A percentile compares a stretch with the other conserved stretches of the same genome.
Evolutionary conservation across 1,140 invertebrate species (phyloP).

Genomic region (Pseudoatta argentina): DNA sequence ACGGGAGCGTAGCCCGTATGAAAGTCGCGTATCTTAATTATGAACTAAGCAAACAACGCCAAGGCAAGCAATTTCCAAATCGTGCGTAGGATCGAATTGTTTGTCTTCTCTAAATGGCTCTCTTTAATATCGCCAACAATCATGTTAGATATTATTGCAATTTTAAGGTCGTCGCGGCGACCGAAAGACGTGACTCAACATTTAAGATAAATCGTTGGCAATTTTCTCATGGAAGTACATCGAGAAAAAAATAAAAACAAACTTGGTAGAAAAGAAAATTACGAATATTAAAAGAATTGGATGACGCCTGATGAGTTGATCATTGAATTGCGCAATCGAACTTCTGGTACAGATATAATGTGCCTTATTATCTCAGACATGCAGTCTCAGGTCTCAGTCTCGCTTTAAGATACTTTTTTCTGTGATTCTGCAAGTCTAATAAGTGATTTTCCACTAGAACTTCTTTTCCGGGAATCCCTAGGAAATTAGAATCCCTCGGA

Average conservation of each 20-base stretch:
- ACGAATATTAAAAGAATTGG: not conserved
- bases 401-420: too few relatives aligned
- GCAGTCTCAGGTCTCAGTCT: too few relatives aligned
- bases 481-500: too few relatives aligned
- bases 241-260: not conserved
- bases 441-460: too few relatives aligned
- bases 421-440: too few relatives aligned
- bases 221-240: constrained; percentile 13
- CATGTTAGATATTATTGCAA: constrained; percentile 8
- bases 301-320: too few relatives aligned
- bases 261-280: not conserved
- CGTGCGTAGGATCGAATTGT: constrained; percentile 46
- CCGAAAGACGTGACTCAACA: constrained; percentile 1
- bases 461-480: too few relatives aligned
- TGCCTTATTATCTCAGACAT: too few relatives aligned
- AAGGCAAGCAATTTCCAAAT: not conserved
- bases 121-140: constrained; percentile 21
- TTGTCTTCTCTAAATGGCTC: constrained; percentile 9
- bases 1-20: not conserved
- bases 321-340: not conserved
- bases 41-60: constrained; percentile 35
- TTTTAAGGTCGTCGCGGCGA: constrained; percentile 47
- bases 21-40: constrained; percentile 40
- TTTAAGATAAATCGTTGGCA: constrained; percentile 25
- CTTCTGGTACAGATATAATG: not conserved